Percentiles rank a stretch among this genome's conserved stretches.
phyloP scores from a whole-genome alignment of 1,140 invertebrate species.

The Zaprionus davidi region DNA sequence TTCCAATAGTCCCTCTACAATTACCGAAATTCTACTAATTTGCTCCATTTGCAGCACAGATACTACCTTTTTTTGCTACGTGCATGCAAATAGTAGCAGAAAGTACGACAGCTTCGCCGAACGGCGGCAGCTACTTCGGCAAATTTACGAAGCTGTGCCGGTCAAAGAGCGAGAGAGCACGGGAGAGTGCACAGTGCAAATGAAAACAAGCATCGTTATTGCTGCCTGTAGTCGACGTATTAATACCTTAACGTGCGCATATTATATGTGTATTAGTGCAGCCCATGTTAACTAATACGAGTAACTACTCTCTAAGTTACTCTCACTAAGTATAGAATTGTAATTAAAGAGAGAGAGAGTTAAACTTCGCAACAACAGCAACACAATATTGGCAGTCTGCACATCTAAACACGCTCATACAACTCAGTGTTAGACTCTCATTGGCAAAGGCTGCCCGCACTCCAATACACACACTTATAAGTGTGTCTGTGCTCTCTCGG shows the following conservation, averaged over 20 bases:
- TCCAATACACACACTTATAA: not conserved
- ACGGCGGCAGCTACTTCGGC: constrained; percentile 5
- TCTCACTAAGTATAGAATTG: not conserved
- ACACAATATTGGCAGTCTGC: too few relatives aligned
- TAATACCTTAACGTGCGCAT: constrained; percentile 1
- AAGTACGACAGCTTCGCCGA: constrained; percentile 10
- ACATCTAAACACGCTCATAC: too few relatives aligned
- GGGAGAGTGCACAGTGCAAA: constrained; percentile 6
- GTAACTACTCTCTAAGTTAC: not conserved
- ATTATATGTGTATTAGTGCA: too few relatives aligned
- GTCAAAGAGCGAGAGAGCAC: constrained; percentile 14
- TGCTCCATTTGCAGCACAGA: constrained; percentile 22
- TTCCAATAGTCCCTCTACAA: constrained; percentile 14
- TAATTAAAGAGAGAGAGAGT: not conserved
- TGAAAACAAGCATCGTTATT: not conserved
- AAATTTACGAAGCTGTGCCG: constrained; percentile 9
- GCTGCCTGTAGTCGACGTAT: not conserved
- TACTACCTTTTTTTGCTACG: constrained; percentile 28
- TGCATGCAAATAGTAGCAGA: constrained; percentile 16
- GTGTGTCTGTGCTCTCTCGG: not conserved
- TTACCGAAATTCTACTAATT: constrained; percentile 42
- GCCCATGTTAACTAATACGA: too few relatives aligned
- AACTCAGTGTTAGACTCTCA: too few relatives aligned
- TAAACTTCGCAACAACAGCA: not conserved
- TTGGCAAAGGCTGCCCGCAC: too few relatives aligned